Evolutionary conservation across 1,140 invertebrate species (phyloP).

Genomic region (Leptinotarsa undecemlineata): DNA sequence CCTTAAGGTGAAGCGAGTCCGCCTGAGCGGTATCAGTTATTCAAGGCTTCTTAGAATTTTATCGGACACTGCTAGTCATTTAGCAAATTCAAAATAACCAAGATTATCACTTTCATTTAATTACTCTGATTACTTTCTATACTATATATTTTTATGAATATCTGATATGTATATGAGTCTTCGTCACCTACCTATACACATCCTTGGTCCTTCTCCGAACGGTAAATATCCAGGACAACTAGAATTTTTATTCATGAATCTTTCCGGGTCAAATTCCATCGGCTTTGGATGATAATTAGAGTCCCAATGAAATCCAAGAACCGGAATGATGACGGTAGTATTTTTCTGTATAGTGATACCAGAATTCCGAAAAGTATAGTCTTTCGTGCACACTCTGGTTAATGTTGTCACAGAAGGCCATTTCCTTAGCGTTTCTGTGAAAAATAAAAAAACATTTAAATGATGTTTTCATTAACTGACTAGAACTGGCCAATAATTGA

Average conservation of each 20-base stretch:
- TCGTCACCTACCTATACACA: conserved; percentile 25
- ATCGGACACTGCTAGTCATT: too few species aligned
- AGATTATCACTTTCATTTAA: neutral
- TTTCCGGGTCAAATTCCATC: conserved; percentile 13
- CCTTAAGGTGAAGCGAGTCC: neutral
- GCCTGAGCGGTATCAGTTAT: too few species aligned
- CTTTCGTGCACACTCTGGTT: conserved; percentile 17
- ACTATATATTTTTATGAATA: too few species aligned
- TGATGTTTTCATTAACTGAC: too few species aligned
- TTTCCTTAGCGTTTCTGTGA: conserved; percentile 10
- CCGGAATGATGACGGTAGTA: conserved; percentile 3
- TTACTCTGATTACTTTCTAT: neutral
- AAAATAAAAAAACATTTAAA: neutral
- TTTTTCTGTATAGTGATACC: conserved; percentile 1
- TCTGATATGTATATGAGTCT: too few species aligned
- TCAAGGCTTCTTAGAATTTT: too few species aligned
- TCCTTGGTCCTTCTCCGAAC: conserved; percentile 26
- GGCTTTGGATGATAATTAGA: conserved; percentile 25
- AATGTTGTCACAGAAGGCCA: conserved; percentile 8
- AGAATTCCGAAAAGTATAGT: conserved; percentile 3
- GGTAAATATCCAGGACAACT: conserved; percentile 13
- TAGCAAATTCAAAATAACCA: neutral
- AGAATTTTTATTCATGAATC: conserved; percentile 18
- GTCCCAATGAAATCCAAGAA: conserved; percentile 16
- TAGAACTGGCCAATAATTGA: too few species aligned